Evolutionary conservation across 2,888 invertebrate species (phyloP), one percentile per base, ranked within the genome.

Genomic region (Xylota sylvarum): DNA sequence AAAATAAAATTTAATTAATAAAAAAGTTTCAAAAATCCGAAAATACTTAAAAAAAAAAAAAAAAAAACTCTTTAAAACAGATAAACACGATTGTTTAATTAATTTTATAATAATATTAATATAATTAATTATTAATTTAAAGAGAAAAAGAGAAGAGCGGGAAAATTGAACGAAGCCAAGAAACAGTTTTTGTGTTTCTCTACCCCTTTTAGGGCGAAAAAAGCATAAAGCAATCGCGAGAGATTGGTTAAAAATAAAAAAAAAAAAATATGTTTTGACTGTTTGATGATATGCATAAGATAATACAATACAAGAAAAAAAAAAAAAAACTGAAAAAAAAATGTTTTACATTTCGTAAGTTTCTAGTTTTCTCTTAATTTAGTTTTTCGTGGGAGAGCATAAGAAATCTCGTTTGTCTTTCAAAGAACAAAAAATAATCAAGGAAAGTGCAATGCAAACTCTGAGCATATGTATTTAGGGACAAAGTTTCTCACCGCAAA

Each of bases 91-190:
- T 88, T 87, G 88, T 88, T 87, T 87, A 88, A 87, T 87, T 87
- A 87, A 86, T 82, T 86, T 82, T 86, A 82, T 78, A 77, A 69
- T 79, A 88, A 88, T 79, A 77, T 82, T 84, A 81, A 83, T 81
- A 84, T 85, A 70, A 88, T 74, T 82, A 78, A 87, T 77, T 77
- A 85, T 86, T 82, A 84, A 81, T 84, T 80, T 83, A 62, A 84
- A 87, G 81, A 83, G 85, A 88, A 88, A 69, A 88, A 88, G 87
- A 88, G 88, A 87, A 88, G 80, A 74, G 64, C 78, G 80, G 67
- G 50, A 88, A n/a, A 70, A 76, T 83, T 79, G 72, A 62, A 62
- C 60, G 56, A 69, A 81, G 65, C 83, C 65, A 86, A 86, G 62
- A 62, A 40, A 62, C n/a, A 50, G 23, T n/a, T 55, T 65, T 73